These are phyloP conservation scores for Vollenhovia emeryi DNA, from an alignment of 1,140 invertebrate genomes.

Conservation along the genomic window DNA sequence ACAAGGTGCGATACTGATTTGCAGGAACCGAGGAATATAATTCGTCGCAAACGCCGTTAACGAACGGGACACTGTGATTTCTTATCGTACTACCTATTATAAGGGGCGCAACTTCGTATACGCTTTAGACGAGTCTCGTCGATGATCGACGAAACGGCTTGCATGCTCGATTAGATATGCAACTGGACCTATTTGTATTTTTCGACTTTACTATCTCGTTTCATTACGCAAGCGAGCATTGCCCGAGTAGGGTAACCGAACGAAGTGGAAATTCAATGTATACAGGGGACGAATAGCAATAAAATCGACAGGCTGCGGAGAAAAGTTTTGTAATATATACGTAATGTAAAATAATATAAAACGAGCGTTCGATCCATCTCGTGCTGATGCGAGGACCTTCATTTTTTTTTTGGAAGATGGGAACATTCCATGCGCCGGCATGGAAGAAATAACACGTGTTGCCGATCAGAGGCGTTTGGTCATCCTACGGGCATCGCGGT, in stretches of 20 bases:
- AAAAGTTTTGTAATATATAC: constrained; percentile 4
- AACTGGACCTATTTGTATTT: constrained; percentile 72
- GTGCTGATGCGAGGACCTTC: neutral
- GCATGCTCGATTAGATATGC: constrained; percentile 68
- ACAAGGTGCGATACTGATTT: constrained; percentile 8
- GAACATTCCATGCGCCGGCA: constrained; percentile 12
- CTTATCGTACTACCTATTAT: constrained; percentile 47
- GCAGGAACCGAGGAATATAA: neutral
- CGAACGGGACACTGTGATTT: constrained; percentile 56
- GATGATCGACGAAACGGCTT: constrained; percentile 61
- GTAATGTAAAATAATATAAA: constrained; percentile 8
- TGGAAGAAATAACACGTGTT: neutral
- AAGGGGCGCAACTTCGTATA: constrained; percentile 66
- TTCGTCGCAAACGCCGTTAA: constrained; percentile 15
- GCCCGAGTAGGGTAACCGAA: constrained; percentile 23
- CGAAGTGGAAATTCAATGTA: neutral
- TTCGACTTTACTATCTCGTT: constrained; percentile 73
- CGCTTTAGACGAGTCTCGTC: constrained; percentile 67
- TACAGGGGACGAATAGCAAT: constrained; percentile 22
- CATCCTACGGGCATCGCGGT: constrained; percentile 7
- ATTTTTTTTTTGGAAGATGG: neutral
- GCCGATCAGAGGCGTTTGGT: constrained; percentile 10
- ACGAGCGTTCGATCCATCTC: neutral
- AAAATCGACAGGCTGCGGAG: constrained; percentile 9
- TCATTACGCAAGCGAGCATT: constrained; percentile 52